A percentile compares a stretch with the other conserved stretches of the same genome.
Conservation (phyloP, 2,888 invertebrate genomes). For the Aricia artaxerxes region DNA sequence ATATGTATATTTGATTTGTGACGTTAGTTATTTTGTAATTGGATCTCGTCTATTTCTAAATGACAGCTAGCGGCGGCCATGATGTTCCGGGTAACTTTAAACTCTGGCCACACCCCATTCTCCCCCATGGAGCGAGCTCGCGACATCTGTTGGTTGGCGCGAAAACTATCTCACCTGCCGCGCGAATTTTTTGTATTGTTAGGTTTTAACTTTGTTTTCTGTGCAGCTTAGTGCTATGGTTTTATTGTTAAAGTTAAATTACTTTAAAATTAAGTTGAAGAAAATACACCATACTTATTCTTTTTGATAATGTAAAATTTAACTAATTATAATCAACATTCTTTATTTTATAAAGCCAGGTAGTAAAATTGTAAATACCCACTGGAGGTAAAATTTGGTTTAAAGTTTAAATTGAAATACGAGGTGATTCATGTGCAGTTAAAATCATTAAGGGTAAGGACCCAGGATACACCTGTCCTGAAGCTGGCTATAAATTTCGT, state of each 20-base stretch:
- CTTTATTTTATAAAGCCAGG: too few relatives aligned
- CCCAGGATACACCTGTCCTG: conserved; percentile 15
- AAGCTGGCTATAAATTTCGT: not conserved
- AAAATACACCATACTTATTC: not conserved
- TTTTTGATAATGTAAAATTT: too few relatives aligned
- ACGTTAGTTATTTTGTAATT: conserved; percentile 17
- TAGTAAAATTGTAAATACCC: not conserved
- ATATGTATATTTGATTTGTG: not conserved
- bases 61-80: conserved; percentile 27
- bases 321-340: too few relatives aligned
- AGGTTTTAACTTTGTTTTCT: not conserved
- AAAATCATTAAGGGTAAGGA: conserved; percentile 3
- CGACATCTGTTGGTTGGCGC: conserved; percentile 24
- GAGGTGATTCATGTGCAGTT: conserved; percentile 5
- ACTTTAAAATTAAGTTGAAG: not conserved
- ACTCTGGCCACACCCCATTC: conserved; percentile 28
- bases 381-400: not conserved
- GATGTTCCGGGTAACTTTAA: conserved; percentile 26
- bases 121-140: conserved; percentile 9
- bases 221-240: not conserved
- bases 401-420: not conserved
- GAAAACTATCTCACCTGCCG: conserved; percentile 6
- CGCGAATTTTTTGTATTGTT: not conserved
- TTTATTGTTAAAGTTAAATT: not conserved
- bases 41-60: conserved; percentile 17